Conservation (phyloP, 2,888 invertebrate genomes). For the Athalia cordata region DNA sequence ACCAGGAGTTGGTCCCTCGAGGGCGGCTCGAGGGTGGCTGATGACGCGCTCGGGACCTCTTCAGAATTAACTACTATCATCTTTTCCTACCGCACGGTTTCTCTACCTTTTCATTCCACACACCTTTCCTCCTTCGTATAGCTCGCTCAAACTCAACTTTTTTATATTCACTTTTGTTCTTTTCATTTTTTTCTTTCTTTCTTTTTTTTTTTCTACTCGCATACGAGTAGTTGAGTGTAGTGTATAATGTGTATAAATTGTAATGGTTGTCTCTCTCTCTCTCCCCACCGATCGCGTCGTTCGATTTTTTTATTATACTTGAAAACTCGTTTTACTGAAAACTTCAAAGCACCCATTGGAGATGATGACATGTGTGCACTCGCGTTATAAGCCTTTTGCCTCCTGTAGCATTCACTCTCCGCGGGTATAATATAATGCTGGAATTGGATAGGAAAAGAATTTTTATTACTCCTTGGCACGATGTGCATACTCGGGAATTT, state of each 20-base stretch:
- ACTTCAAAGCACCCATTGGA: slow-evolving; percentile 25
- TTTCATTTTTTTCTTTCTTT: background rate
- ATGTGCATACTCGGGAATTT: background rate
- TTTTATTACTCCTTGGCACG: slow-evolving; percentile 13
- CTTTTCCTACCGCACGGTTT: slow-evolving; percentile 49
- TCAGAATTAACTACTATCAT: slow-evolving; percentile 62
- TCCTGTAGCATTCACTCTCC: background rate
- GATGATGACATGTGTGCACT: slow-evolving; percentile 35
- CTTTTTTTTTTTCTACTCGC: background rate
- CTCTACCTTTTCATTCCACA: background rate
- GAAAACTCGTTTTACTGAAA: slow-evolving; percentile 15
- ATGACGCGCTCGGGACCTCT: slow-evolving; percentile 66
- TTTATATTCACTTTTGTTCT: background rate
- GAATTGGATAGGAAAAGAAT: background rate
- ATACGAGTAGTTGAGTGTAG: background rate
- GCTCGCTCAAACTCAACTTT: slow-evolving; percentile 3
- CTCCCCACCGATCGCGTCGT: slow-evolving; percentile 31
- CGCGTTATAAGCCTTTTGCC: background rate
- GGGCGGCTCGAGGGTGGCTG: slow-evolving; percentile 57
- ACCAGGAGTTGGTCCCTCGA: slow-evolving; percentile 60
- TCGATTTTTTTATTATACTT: background rate
- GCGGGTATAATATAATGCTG: background rate
- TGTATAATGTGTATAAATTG: background rate
- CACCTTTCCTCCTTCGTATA: background rate
- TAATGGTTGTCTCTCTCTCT: slow-evolving; percentile 34